phyloP scores from a whole-genome alignment of 2,797 vertebrate genomes.

The Holocentrus rufus region DNA sequence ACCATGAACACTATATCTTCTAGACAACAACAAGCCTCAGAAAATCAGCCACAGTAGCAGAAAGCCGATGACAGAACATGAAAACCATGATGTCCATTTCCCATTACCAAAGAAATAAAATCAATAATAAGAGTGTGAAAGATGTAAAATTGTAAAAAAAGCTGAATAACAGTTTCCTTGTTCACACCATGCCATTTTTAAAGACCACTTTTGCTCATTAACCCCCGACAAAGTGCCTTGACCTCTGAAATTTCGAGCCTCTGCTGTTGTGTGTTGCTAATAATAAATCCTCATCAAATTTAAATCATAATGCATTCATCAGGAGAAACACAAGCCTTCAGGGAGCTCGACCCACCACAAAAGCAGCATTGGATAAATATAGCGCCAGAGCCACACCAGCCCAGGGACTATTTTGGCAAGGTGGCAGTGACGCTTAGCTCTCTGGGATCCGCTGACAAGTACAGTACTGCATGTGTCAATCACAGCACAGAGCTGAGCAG shows the following conservation, averaged over 20 bases:
- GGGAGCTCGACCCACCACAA: constrained; percentile 63
- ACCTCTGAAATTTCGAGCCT: constrained; percentile 24
- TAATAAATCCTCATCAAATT: constrained; percentile 55
- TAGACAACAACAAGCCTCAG: too few species aligned
- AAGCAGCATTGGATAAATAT: constrained; percentile 76
- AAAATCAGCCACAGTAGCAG: too few species aligned
- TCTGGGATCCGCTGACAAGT: constrained; percentile 81
- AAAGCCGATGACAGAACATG: background rate
- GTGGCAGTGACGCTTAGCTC: constrained; percentile 69
- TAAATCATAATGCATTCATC: constrained; percentile 67
- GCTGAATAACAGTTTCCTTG: constrained; percentile 21
- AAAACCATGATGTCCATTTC: background rate
- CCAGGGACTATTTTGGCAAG: constrained; percentile 82
- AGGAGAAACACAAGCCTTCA: constrained; percentile 67
- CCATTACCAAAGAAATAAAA: background rate
- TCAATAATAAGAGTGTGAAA: too few species aligned
- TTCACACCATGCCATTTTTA: constrained; percentile 21
- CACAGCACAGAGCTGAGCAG: constrained; percentile 68
- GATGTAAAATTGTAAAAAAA: background rate
- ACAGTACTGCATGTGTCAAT: constrained; percentile 77
- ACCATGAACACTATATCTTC: too few species aligned
- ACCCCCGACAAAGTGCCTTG: constrained; percentile 1
- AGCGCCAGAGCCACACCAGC: constrained; percentile 64
- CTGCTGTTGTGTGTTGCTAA: constrained; percentile 47
- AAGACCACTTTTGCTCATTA: background rate